phyloP scores from a whole-genome alignment of 2,113 vertebrate genomes.

The Glaucomys volans region DNA sequence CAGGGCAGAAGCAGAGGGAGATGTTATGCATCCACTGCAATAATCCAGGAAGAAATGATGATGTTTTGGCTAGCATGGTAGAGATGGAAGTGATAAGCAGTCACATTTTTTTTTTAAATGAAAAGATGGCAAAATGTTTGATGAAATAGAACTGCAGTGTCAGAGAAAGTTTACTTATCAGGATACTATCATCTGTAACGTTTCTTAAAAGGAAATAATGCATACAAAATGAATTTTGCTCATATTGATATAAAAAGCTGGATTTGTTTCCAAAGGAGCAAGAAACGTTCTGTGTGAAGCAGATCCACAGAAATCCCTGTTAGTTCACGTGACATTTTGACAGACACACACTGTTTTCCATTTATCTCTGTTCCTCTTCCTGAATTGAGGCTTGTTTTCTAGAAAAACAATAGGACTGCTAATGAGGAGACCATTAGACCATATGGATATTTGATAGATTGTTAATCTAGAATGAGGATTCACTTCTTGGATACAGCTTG shows the following conservation, averaged over 20 bases:
- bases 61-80: neutral
- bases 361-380: conserved; percentile 68
- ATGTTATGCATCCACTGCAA: neutral
- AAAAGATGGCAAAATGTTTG: neutral
- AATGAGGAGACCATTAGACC: conserved; percentile 42
- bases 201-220: neutral
- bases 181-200: neutral
- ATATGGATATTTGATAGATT: neutral
- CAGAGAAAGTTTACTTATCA: neutral
- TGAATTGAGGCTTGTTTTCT: conserved; percentile 31
- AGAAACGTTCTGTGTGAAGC: conserved; percentile 57
- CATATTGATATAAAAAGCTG: neutral
- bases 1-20: neutral
- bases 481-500: neutral
- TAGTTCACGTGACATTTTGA: conserved; percentile 66
- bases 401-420: neutral
- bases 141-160: neutral
- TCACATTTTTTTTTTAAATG: neutral
- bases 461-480: neutral
- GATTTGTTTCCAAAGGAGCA: neutral
- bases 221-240: conserved; percentile 47
- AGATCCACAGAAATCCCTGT: fast-evolving
- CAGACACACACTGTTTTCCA: conserved; percentile 51
- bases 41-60: neutral
- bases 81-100: neutral